Evolutionary conservation across 2,888 invertebrate species (phyloP).

Genomic region (Spodoptera littoralis): DNA sequence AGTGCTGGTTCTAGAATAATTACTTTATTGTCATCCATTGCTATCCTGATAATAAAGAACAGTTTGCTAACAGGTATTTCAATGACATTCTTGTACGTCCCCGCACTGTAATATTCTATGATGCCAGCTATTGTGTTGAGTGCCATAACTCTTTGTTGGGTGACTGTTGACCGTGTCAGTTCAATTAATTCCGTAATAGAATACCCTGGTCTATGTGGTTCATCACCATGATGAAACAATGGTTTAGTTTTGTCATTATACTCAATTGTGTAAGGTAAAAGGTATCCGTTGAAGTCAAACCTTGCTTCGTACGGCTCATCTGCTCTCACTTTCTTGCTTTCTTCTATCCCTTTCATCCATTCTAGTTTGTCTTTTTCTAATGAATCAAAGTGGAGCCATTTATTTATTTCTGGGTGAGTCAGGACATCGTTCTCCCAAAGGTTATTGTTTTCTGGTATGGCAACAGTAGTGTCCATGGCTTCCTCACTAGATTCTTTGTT

Average conservation of each 20-base stretch:
- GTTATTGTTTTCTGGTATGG: constrained; percentile 61
- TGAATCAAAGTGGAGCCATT: constrained; percentile 96
- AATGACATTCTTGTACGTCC: constrained; percentile 93
- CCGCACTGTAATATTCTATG: constrained; percentile 91
- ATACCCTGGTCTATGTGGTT: constrained; percentile 97
- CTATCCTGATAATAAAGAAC: constrained; percentile 94
- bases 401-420: constrained; percentile 89
- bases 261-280: constrained; percentile 92
- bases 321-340: constrained; percentile 87
- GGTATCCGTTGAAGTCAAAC: constrained; percentile 94
- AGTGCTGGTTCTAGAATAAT: constrained; percentile 93
- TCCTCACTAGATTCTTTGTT: constrained; percentile 37
- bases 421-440: constrained; percentile 89
- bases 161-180: constrained; percentile 92
- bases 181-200: constrained; percentile 96
- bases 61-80: constrained; percentile 93
- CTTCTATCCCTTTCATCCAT: constrained; percentile 93
- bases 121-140: constrained; percentile 94
- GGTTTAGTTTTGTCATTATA: constrained; percentile 87
- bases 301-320: constrained; percentile 93
- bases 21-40: constrained; percentile 94
- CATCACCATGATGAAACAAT: constrained; percentile 97
- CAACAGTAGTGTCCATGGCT: constrained; percentile 70
- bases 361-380: constrained; percentile 95
- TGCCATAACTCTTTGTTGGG: constrained; percentile 95